A percentile compares a stretch with the other conserved stretches of the same genome.
Conservation (phyloP, 2,113 vertebrate species). For the Pygathrix nemaeus region DNA sequence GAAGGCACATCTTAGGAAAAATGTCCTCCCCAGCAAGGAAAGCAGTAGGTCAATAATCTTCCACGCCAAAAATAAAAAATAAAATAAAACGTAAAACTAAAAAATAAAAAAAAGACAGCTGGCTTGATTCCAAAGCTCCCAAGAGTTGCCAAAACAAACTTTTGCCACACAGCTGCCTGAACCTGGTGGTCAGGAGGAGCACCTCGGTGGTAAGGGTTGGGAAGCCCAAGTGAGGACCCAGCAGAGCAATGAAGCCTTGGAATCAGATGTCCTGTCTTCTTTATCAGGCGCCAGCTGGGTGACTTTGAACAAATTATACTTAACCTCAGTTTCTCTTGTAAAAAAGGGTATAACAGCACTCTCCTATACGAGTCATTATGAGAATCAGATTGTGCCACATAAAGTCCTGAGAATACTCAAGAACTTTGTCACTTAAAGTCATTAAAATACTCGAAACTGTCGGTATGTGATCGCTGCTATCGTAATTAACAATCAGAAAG, state of each 20-base stretch:
- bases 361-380: neutral
- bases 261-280: neutral
- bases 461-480: neutral
- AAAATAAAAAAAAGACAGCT: too few species aligned
- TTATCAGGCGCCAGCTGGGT: neutral
- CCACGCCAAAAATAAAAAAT: neutral
- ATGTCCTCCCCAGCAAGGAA: neutral
- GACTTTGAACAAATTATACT: neutral
- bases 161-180: neutral
- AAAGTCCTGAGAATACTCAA: neutral
- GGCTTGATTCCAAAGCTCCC: neutral
- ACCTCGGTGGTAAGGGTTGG: neutral
- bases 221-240: neutral
- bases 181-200: neutral
- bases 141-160: neutral
- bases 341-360: neutral
- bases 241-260: neutral
- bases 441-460: neutral
- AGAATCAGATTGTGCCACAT: neutral
- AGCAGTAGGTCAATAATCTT: neutral
- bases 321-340: conserved; percentile 37
- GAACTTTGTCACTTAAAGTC: too few species aligned
- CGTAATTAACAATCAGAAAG: neutral
- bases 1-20: neutral
- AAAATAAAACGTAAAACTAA: too few species aligned